Base-by-base conservation (phyloP, 2,113 vertebrate genomes). In the Cynoglossus semilaevis region DNA sequence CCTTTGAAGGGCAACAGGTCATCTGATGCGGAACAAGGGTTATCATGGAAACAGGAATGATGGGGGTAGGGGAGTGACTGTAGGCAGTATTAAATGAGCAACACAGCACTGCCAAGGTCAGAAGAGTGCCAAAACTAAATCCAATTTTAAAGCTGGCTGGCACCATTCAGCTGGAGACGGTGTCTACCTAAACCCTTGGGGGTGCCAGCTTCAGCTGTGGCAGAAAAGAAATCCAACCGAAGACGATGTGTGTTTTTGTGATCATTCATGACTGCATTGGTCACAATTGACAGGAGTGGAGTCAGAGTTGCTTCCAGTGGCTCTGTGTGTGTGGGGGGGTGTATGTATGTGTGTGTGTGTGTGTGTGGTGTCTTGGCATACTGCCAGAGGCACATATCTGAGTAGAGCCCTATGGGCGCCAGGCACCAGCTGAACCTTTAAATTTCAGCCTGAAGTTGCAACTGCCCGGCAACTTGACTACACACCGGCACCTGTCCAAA, bases 391-490 rank as follows among this genome's bases (percentile, higher is more conserved):
- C 72, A 83, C 82, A 88, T 88, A 88, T 88, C 81, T 78, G 68
- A 89, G 74, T 41, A 43, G 70, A 66, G 68, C 76, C 62, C 55
- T 49, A 50, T 34, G 57, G 79, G 79, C 72, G 74, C 67, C 85
- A 62, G 85, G 83, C 79, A 72, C 84, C 86, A 88, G 88, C 78
- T 85, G 83, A 89, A 85, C 59, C 76, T 77, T 74, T 87, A 84
- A 87, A 77, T 82, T 74, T 71, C 74, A 54, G 65, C 49, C 55
- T 16, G 42, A 68, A 68, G 51, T 73, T 54, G 58, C 74, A 76
- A 85, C 82, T 85, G 82, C 76, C 58, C 75, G 68, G 67, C 68
- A 82, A 83, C 80, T 83, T 77, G 72, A 61, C 81, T 76, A 70
- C 75, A 68, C 84, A 72, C 70, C 58, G 70, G 70, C 90, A 91